Base-by-base conservation (phyloP, 1,140 invertebrate genomes). In the Eumeta japonica region DNA sequence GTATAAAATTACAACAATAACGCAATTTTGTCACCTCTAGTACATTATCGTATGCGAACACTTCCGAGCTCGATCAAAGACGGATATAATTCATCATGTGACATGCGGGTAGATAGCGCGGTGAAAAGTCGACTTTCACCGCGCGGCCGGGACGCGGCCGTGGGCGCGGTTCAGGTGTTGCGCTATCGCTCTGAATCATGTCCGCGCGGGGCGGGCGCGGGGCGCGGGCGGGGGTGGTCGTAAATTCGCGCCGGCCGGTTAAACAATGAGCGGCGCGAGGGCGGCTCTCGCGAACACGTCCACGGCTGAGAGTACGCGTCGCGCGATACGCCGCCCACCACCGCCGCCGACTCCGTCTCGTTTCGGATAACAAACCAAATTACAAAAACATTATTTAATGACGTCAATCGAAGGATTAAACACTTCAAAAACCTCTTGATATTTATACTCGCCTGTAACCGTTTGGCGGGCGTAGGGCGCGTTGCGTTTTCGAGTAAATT, bases 191-290 rank as follows among this genome's bases (percentile, higher is more conserved):
- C 13, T 29, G 28, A 29, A n/a, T 29, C 4, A 4, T 14, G 13
- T 14, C 31, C 5, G 12, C 5, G 5, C 4, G 14, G 31, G 20
- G 5, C n/a, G 20, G 20, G 5, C 20, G 20, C 20, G n/a, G 5
- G 5, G 45, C 48, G 5, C n/a, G 20, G 20, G 5, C 20, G 20
- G 5, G n/a, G 5, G 5, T n/a, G 45, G 47, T 61, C 64, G 52
- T 68, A 72, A 72, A 70, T 71, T 58, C 49, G 51, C 50, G 39
- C 49, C 50, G 54, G 58, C 46, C 54, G 56, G 61, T 68, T 62
- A 62, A 48, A 72, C 63, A 73, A 73, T 70, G 62, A 62, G 56
- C 50, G 39, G 56, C 40, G 40, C 46, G 62, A 62, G 61, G 63
- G 62, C 64, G 58, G 62, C 28, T 5, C 5, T 12, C 7, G 62